A percentile compares a stretch with the other conserved stretches of the same genome.
phyloP scores from a whole-genome alignment of 2,113 vertebrate species.

The Ovis canadensis region DNA sequence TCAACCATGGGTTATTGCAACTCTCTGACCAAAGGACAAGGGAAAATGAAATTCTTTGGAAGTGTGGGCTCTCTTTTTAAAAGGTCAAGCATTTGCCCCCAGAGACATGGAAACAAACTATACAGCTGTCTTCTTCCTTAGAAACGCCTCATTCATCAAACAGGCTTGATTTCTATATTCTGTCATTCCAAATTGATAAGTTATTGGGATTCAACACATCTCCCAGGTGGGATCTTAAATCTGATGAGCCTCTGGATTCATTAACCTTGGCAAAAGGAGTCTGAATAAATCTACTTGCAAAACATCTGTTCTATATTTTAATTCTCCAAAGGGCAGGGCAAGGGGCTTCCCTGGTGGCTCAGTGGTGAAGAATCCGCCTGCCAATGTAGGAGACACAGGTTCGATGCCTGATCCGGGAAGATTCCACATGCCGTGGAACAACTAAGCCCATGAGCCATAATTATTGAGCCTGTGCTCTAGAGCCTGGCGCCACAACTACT shows the following conservation, averaged over 20 bases:
- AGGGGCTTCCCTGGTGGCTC: not conserved
- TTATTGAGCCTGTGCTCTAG: not conserved
- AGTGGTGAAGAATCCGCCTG: not conserved
- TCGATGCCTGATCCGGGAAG: not conserved
- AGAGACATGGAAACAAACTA: not conserved
- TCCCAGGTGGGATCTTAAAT: conserved; percentile 36
- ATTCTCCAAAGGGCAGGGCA: not conserved
- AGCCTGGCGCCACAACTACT: not conserved
- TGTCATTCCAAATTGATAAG: not conserved
- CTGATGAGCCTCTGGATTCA: conserved; percentile 24
- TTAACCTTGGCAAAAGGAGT: conserved; percentile 29
- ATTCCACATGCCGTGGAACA: not conserved
- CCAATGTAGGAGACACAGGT: not conserved
- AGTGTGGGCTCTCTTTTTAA: not conserved
- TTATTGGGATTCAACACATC: not conserved
- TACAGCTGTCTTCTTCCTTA: not conserved
- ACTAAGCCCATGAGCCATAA: not conserved
- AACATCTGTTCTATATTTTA: conserved; percentile 26
- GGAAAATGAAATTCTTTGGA: not conserved
- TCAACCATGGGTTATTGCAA: not conserved
- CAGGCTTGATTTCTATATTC: not conserved
- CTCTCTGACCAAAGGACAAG: not conserved
- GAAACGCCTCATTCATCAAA: not conserved
- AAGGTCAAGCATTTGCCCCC: not conserved
- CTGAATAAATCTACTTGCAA: conserved; percentile 3